These are phyloP conservation scores for Hoplias malabaricus DNA, from an alignment of 2,113 vertebrate genomes.

Conservation along the genomic window DNA sequence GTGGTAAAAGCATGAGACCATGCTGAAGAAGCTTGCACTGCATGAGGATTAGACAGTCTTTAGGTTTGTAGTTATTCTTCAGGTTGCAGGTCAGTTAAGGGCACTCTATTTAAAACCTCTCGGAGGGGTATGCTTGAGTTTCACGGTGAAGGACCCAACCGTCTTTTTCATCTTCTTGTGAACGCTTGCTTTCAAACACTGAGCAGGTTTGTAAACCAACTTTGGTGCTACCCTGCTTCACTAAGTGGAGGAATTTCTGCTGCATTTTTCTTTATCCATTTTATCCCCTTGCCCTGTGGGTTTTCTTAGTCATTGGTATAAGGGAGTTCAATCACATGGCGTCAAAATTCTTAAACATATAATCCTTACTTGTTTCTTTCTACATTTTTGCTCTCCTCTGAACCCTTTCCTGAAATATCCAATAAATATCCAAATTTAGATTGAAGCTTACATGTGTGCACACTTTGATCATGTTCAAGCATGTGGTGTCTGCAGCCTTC, in stretches of 20 bases:
- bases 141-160: too few species aligned
- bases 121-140: too few species aligned
- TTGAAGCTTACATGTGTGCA: background rate
- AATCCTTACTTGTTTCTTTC: background rate
- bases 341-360: background rate
- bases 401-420: background rate
- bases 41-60: background rate
- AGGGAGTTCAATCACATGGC: background rate
- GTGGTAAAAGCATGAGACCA: background rate
- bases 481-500: background rate
- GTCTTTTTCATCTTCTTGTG: too few species aligned
- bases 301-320: background rate
- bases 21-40: background rate
- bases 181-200: too few species aligned
- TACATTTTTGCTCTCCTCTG: background rate
- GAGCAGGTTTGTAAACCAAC: too few species aligned
- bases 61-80: background rate
- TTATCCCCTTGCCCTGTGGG: background rate
- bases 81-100: background rate
- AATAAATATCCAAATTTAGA: background rate
- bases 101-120: background rate
- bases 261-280: background rate
- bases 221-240: too few species aligned
- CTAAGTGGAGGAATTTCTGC: too few species aligned
- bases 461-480: background rate